Base-by-base conservation (phyloP, 1,140 invertebrate species). In the Chrysoperla carnea region DNA sequence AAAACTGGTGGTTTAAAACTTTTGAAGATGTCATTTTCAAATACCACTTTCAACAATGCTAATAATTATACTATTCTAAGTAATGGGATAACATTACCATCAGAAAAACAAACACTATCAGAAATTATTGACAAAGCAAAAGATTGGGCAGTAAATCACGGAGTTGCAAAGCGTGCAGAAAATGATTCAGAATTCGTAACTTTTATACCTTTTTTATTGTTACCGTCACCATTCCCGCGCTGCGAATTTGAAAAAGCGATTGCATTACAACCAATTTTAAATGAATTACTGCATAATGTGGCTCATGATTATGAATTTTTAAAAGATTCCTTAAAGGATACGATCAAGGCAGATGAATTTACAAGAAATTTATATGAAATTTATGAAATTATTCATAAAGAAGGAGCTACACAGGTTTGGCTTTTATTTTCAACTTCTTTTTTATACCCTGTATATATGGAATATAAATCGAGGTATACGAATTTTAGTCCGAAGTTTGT, bases 301-400 rank as follows among this genome's bases (percentile, higher is more conserved):
- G 84, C 90, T 7, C 75, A 90, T 62, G 76, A 91, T 66, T 66
- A 79, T 54, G 71, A 80, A 39, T 95, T 95, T 62, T 64, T 96
- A 6, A 67, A 67, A 11, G 64, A 75, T 23, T 76, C 75, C 39
- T 67, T 94, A 28, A 71, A 63, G 52, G 88, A 86, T 55, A 87
- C 84, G 0, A 73, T 93, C n/a, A 64, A 84, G 67, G 82, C 78
- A 6, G 92, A 96, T 66, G 74, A 82, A 33, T 95, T 94, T 57
- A 92, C 87, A 6, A 67, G 64, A 14, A 75, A 75, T 46, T 62
- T 95, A 14, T 93, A 82, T 63, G 64, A 85, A 45, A 84, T 95
- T 45, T 91, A 89, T 66, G 72, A 84, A 50, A 82, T 68, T 46
- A 78, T 91, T 4, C 58, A 72, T 36, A 61, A 72, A 12, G 83